Percentiles rank a stretch among this genome's conserved stretches.
Conservation (phyloP, 2,888 invertebrate genomes). For the Mythimna loreyi region DNA sequence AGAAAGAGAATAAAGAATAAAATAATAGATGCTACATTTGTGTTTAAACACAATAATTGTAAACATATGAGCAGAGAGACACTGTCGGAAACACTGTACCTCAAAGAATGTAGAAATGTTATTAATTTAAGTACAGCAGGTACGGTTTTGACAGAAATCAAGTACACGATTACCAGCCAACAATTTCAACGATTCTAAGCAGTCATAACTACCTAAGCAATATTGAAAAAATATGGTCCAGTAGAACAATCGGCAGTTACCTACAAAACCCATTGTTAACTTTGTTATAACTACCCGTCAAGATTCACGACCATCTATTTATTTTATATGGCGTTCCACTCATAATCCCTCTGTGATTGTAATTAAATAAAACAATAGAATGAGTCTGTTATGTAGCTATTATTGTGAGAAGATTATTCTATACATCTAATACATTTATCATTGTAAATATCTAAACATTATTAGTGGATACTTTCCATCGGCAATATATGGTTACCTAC, state of each 20-base stretch:
- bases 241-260: conserved; percentile 45
- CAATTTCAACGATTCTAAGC: background rate
- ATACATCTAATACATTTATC: no score
- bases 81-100: no score
- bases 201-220: background rate
- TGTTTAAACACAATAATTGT: no score
- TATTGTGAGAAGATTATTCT: background rate
- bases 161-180: background rate
- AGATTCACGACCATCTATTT: background rate
- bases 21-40: no score
- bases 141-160: background rate
- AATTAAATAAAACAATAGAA: conserved; percentile 23
- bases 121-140: no score
- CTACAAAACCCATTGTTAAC: conserved; percentile 42
- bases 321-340: conserved; percentile 30
- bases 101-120: no score
- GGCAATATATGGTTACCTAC: no score
- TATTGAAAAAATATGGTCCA: conserved; percentile 35
- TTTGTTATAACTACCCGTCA: conserved; percentile 5
- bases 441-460: no score
- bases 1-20: no score
- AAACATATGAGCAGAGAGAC: no score
- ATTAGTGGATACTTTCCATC: no score
- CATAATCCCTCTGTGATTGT: background rate
- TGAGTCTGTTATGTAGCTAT: background rate